Base-by-base conservation (phyloP, 2,113 vertebrate genomes). In the Neotoma lepida region DNA sequence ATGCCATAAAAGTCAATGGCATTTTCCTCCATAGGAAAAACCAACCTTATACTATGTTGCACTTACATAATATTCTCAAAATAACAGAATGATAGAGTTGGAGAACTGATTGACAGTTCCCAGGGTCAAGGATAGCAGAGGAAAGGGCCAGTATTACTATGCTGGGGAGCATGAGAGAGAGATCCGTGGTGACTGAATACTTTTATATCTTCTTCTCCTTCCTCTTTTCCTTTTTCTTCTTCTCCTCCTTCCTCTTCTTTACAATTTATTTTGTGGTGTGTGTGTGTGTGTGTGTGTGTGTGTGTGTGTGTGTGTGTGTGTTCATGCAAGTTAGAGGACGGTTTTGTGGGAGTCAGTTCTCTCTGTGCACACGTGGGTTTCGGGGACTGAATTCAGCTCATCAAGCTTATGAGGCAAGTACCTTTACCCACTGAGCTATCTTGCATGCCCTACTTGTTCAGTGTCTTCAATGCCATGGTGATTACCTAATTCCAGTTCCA, bases 41-140 rank as follows among this genome's bases (percentile, higher is more conserved):
- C 39, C 1, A 86, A 56, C 51, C 33, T 64, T 56, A 51, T n/a
- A 35, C 49, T 77, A 4, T 49, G 63, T 68, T 80, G n/a, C 71
- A 85, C 78, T 74, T 87, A 93, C 26, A 33, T 46, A 85, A 85
- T 35, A 88, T 24, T 61, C 63, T 94, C 70, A 56, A 91, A 91
- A 76, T 80, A 64, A 77, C 82, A 86, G 51, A 76, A 49, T 39
- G 64, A 70, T 33, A 58, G 26, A 73, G 63, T 33, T 66, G 56
- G 54, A 90, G 41, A 84, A 63, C 49, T 46, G 70, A 30, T 24
- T 22, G 44, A 86, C 4, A 46, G 56, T 77, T 88, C 26, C 78
- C 68, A 54, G 78, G 44, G 24, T 5, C 15, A 70, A 56, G 73
- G 12, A 14, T 6, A 1, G 24, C 2, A 13, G 22, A 20, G 15